Evolutionary conservation across 2,113 vertebrate species (phyloP), one percentile per base, ranked within the genome.

Genomic region (Megaleporinus macrocephalus): DNA sequence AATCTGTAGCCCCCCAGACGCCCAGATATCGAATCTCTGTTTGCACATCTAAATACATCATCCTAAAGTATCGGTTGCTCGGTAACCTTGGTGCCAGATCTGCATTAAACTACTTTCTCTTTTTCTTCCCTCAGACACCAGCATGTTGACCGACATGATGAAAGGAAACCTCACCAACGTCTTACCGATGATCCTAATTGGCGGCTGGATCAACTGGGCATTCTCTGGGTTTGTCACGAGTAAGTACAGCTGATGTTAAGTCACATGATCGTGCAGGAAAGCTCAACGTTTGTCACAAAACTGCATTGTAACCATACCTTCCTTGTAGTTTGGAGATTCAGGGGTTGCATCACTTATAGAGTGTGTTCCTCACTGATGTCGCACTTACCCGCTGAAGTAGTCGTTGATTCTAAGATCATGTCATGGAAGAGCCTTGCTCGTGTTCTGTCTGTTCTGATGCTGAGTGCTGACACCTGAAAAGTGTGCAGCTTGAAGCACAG

Each of bases 141-240:
- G 93, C 87, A 95, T 96, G 95, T 24, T 96, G 85, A 94, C 89
- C 0, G 95, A 96, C 84, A 96, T 96, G 95, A 95, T 96, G 95
- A 96, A 95, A 82, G 95, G 95, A 18, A 96, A 96, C 80, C 84
- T 96, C 76, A 94, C 93, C 78, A 95, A 96, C 33, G 94, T 96
- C 5, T 90, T 96, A 33, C 95, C 95, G 26, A 96, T 96, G 95
- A 95, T 96, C 70, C 26, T 96, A 82, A 95, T 96, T 2, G 95
- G 95, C 27, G 95, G 95, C 63, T 96, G 95, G 95, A 96, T 96
- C 81, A 96, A 96, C 86, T 96, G 95, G 95, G 94, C 94, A 0
- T 96, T 96, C 89, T 96, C 95, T 63, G 95, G 95, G 29, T 96
- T 96, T 53, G 90, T 96, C 79, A 96, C 94, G 10, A 96, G 95